Conservation (phyloP, 2,888 invertebrate genomes). For the Eristalis tenax region DNA sequence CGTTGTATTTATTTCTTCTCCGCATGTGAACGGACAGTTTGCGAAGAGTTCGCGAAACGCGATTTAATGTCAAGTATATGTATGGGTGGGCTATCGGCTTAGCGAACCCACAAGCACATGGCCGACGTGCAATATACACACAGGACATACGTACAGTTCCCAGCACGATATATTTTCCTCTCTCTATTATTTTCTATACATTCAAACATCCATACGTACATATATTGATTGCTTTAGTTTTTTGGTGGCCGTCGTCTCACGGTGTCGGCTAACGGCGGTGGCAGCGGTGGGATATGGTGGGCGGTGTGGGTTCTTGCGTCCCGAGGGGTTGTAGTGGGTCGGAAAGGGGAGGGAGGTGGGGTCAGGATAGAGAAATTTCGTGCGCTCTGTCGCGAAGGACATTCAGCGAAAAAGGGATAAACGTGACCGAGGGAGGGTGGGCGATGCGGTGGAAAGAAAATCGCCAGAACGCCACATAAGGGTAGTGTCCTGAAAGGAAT, state of each 20-base stretch:
- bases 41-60: constrained; percentile 71
- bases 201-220: constrained; percentile 11
- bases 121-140: constrained; percentile 23
- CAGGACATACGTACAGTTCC: constrained; percentile 56
- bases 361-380: constrained; percentile 50
- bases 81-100: constrained; percentile 71
- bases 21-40: constrained; percentile 72
- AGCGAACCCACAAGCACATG: constrained; percentile 67
- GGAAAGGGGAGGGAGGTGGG: neutral
- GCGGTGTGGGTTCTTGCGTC: constrained; percentile 11
- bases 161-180: constrained; percentile 66
- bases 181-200: constrained; percentile 68
- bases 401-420: constrained; percentile 69
- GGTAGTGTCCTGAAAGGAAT: constrained; percentile 64
- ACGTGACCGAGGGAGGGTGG: constrained; percentile 52
- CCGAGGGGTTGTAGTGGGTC: constrained; percentile 5
- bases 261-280: constrained; percentile 14
- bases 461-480: constrained; percentile 68
- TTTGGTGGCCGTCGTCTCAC: constrained; percentile 62
- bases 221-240: constrained; percentile 71
- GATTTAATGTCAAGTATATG: constrained; percentile 71
- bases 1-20: constrained; percentile 67
- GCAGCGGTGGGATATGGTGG: constrained; percentile 8
- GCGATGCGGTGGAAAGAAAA: constrained; percentile 60
- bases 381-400: constrained; percentile 68